Conservation (phyloP, 2,797 vertebrate genomes). For the Acrossocheilus fasciatus region DNA sequence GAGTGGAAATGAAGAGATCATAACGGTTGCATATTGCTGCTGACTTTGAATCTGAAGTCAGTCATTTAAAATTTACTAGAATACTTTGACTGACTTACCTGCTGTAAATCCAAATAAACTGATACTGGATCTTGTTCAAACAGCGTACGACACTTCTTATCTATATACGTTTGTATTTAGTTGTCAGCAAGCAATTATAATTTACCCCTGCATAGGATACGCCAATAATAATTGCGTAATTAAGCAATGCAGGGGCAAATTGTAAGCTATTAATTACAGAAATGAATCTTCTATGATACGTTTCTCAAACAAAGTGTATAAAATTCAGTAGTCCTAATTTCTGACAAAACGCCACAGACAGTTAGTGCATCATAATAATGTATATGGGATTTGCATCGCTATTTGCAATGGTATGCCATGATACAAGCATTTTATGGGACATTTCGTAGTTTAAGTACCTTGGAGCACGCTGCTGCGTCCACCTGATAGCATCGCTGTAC, state of each 20-base stretch:
- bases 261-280: not conserved
- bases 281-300: fast-evolving
- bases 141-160: not conserved
- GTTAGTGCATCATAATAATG: not conserved
- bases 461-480: not conserved
- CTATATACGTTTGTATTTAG: not conserved
- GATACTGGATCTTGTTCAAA: not conserved
- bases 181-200: not conserved
- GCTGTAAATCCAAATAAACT: not conserved
- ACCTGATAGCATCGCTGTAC: not conserved
- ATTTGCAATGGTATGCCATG: not conserved
- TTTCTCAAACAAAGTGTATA: too few species aligned
- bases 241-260: not conserved
- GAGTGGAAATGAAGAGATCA: not conserved
- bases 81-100: not conserved
- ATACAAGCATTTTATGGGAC: not conserved
- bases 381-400: not conserved
- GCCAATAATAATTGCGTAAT: not conserved
- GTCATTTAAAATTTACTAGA: not conserved
- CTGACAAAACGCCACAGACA: not conserved
- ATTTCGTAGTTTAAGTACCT: not conserved
- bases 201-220: too few species aligned
- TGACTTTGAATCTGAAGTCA: not conserved
- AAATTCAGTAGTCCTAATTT: not conserved
- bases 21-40: not conserved